These are phyloP conservation scores for Kuschelorhynchus macadamiae DNA, from an alignment of 2,888 invertebrate genomes.

Conservation along the genomic window DNA sequence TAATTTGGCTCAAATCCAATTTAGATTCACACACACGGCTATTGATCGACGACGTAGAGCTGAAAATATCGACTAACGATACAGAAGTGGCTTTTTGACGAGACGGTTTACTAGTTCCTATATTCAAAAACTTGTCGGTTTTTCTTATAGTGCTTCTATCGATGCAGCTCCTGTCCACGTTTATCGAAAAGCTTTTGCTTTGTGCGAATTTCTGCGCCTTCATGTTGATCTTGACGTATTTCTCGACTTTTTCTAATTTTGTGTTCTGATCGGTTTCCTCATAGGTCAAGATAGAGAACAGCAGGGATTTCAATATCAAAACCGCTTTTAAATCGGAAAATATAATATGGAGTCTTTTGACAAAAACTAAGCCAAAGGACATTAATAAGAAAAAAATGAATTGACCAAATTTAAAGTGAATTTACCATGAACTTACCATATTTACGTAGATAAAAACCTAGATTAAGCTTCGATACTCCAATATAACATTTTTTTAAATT, in stretches of 20 bases:
- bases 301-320: too few relatives aligned
- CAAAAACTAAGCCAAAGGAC: too few relatives aligned
- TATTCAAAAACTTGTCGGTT: conserved; percentile 62
- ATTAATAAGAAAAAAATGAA: too few relatives aligned
- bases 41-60: conserved; percentile 67
- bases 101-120: conserved; percentile 58
- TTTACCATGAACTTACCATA: too few relatives aligned
- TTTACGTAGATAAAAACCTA: too few relatives aligned
- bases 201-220: conserved; percentile 61
- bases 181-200: conserved; percentile 65
- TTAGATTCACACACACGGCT: conserved; percentile 66
- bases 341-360: too few relatives aligned
- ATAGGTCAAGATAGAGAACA: conserved; percentile 69
- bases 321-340: too few relatives aligned
- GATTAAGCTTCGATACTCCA: too few relatives aligned
- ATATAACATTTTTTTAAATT: too few relatives aligned
- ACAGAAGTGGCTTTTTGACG: conserved; percentile 60
- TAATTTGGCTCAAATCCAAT: conserved; percentile 65
- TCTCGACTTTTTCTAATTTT: conserved; percentile 59
- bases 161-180: conserved; percentile 59
- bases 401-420: too few relatives aligned
- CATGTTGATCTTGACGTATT: conserved; percentile 51
- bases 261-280: conserved; percentile 62
- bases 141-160: conserved; percentile 60
- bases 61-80: conserved; percentile 66